phyloP scores from a whole-genome alignment of 2,888 invertebrate species.

The Vanessa cardui region DNA sequence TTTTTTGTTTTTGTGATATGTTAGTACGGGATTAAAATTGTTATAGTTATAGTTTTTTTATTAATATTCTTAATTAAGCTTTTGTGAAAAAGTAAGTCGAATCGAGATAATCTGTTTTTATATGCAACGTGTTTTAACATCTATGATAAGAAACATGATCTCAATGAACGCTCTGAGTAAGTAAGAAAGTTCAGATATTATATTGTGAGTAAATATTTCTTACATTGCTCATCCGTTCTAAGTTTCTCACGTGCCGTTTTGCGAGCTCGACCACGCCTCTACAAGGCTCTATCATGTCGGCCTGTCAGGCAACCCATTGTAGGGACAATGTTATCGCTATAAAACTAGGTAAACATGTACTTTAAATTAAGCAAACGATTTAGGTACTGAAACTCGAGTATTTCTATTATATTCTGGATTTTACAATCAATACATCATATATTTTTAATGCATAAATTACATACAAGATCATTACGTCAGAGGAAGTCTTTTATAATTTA shows the following conservation, averaged over 20 bases:
- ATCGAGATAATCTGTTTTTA: too few relatives aligned
- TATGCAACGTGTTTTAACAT: too few relatives aligned
- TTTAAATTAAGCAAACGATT: slow-evolving; percentile 15
- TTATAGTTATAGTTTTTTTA: too few relatives aligned
- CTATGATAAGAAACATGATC: background rate
- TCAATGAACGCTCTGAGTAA: background rate
- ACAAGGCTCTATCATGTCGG: slow-evolving; percentile 58
- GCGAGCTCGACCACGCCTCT: slow-evolving; percentile 60
- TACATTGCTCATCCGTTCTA: slow-evolving; percentile 43
- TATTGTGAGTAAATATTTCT: slow-evolving; percentile 42
- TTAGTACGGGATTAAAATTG: too few relatives aligned
- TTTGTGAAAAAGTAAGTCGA: too few relatives aligned
- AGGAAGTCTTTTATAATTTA: too few relatives aligned
- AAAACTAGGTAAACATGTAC: slow-evolving; percentile 30
- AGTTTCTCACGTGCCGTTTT: slow-evolving; percentile 50
- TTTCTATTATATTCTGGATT: background rate
- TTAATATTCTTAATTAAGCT: too few relatives aligned
- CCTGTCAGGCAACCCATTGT: slow-evolving; percentile 54
- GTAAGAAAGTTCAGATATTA: slow-evolving; percentile 22
- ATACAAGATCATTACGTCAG: too few relatives aligned
- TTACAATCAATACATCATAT: background rate
- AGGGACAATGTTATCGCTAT: slow-evolving; percentile 33
- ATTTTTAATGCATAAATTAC: background rate
- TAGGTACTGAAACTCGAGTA: background rate
- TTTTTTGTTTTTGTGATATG: too few relatives aligned